These are phyloP conservation scores for Nannoperca obscura DNA, from an alignment of 2,797 vertebrate genomes.

Conservation along the genomic window DNA sequence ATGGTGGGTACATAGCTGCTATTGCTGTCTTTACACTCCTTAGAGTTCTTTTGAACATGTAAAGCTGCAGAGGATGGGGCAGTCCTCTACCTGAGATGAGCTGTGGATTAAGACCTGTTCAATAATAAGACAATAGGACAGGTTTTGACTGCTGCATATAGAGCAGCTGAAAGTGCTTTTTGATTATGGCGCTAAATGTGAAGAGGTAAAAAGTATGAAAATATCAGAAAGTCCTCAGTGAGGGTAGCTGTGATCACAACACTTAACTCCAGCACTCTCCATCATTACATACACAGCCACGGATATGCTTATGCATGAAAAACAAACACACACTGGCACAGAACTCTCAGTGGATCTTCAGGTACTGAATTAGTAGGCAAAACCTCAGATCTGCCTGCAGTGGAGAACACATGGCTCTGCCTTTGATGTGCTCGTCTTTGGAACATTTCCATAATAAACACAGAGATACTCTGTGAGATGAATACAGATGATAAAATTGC, in stretches of 20 bases:
- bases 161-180: conserved; percentile 4
- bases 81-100: not conserved
- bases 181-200: not conserved
- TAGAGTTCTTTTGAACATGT: conserved; percentile 27
- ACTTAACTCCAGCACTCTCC: conserved; percentile 31
- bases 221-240: conserved; percentile 23
- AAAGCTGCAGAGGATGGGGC: conserved; percentile 11
- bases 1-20: conserved; percentile 23
- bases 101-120: conserved; percentile 28
- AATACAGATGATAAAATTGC: conserved; percentile 64
- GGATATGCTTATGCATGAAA: conserved; percentile 49
- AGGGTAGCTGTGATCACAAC: conserved; percentile 24
- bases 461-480: conserved; percentile 55
- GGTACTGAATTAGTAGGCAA: conserved; percentile 72
- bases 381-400: conserved; percentile 67
- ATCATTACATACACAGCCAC: conserved; percentile 12
- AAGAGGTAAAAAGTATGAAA: not conserved
- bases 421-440: conserved; percentile 73
- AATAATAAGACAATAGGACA: not conserved
- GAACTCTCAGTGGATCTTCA: conserved; percentile 67
- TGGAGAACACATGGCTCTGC: conserved; percentile 67
- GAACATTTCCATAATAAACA: conserved; percentile 66
- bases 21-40: conserved; percentile 17
- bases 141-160: not conserved
- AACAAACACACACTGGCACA: conserved; percentile 31